These are phyloP conservation scores for Brachyopa scutellaris DNA, from an alignment of 2,888 invertebrate genomes.

Conservation along the genomic window DNA sequence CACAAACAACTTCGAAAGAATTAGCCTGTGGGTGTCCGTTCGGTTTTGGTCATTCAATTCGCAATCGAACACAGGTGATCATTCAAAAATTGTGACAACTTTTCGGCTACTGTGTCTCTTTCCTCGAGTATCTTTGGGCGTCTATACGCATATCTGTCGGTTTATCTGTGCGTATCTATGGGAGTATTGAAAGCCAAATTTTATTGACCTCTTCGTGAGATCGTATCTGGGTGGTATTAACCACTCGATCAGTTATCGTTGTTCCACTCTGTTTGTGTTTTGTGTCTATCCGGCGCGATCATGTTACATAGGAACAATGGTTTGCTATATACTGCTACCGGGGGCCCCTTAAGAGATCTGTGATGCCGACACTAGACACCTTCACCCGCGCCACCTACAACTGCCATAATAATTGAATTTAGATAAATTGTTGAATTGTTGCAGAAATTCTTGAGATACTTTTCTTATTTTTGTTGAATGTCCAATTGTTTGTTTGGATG, in stretches of 20 bases:
- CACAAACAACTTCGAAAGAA: conserved; percentile 55
- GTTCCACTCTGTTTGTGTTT: conserved; percentile 15
- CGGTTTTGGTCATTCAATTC: conserved; percentile 35
- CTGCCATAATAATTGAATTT: conserved; percentile 31
- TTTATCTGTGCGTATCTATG: no score
- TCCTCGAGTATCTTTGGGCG: background rate
- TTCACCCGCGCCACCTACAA: background rate
- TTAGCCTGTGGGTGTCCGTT: conserved; percentile 61
- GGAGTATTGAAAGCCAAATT: conserved; percentile 7
- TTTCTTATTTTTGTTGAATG: conserved; percentile 28
- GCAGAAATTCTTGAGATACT: conserved; percentile 32
- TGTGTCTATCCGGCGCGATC: conserved; percentile 39
- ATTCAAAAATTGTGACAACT: conserved; percentile 79
- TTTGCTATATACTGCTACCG: conserved; percentile 49
- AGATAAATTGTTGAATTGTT: conserved; percentile 26
- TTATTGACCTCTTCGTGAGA: conserved; percentile 32
- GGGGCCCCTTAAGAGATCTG: conserved; percentile 23
- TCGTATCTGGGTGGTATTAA: conserved; percentile 55
- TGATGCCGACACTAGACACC: conserved; percentile 45
- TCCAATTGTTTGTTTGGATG: conserved; percentile 5
- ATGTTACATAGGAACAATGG: conserved; percentile 33
- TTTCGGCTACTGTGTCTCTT: conserved; percentile 77
- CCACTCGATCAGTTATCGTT: conserved; percentile 63
- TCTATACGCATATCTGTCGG: conserved; percentile 4
- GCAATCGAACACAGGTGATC: conserved; percentile 76